A percentile compares a stretch with the other conserved stretches of the same genome.
Conservation (phyloP, 2,888 invertebrate species). For the Resseliella maxima region DNA sequence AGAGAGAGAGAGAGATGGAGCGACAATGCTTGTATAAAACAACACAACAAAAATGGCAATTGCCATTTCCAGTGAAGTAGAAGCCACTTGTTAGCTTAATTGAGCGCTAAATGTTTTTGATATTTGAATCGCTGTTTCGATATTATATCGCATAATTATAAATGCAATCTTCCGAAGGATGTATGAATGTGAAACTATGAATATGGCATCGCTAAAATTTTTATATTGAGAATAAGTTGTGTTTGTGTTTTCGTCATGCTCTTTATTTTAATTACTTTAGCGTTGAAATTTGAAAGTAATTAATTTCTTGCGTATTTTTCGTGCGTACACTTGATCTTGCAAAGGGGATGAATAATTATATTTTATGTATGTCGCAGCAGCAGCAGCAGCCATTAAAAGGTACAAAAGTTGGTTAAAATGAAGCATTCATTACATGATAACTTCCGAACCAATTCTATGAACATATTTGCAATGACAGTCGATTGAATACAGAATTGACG, state of each 20-base stretch:
- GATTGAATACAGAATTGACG: constrained; percentile 13
- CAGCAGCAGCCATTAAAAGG: too few species aligned
- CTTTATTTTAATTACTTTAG: neutral
- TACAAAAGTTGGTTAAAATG: neutral
- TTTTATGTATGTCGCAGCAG: neutral
- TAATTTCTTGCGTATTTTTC: neutral
- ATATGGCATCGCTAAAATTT: neutral
- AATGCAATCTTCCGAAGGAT: neutral
- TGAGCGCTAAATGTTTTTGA: neutral
- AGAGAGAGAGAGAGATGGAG: too few species aligned
- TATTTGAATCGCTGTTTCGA: neutral
- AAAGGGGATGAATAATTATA: neutral
- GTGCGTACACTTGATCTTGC: neutral
- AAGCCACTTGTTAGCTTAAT: neutral
- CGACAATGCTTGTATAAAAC: neutral
- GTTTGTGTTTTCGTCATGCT: neutral
- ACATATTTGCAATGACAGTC: neutral
- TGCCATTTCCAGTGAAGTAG: neutral
- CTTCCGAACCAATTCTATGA: neutral
- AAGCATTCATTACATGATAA: neutral
- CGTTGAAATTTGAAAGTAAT: constrained; percentile 1
- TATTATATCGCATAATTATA: neutral
- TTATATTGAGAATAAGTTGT: neutral
- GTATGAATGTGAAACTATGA: neutral
- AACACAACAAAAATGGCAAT: neutral